Conservation (phyloP, 1,140 invertebrate species). For the Solenopsis fugax region DNA sequence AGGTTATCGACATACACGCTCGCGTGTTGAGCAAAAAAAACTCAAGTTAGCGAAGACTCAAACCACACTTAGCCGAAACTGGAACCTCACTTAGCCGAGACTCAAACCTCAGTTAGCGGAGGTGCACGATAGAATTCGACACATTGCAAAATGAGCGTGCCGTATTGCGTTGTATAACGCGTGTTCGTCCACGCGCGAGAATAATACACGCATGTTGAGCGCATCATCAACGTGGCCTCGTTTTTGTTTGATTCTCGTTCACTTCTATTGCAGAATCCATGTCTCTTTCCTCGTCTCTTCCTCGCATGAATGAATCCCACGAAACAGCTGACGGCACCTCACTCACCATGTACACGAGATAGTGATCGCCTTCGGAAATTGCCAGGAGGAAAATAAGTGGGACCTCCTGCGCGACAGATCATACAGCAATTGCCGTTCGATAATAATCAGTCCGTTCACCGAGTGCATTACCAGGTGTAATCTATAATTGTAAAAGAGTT, state of each 20-base stretch:
- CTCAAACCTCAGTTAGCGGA: too few species aligned
- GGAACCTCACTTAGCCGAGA: too few species aligned
- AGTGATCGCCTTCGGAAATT: background rate
- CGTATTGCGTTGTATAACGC: too few species aligned
- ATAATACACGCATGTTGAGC: background rate
- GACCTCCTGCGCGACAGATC: background rate
- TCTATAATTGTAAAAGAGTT: background rate
- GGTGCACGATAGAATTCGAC: background rate
- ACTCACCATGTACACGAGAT: background rate
- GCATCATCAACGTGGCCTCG: background rate
- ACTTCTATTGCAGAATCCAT: background rate
- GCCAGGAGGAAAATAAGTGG: background rate
- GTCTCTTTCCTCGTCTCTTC: background rate
- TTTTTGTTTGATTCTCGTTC: background rate
- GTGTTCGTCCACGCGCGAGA: too few species aligned
- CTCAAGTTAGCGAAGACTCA: too few species aligned
- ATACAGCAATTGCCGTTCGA: background rate
- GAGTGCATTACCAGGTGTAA: background rate
- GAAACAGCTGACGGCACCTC: slow-evolving; percentile 18
- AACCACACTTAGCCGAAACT: too few species aligned
- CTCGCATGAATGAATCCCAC: background rate
- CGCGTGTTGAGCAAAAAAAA: too few species aligned
- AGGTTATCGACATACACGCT: too few species aligned
- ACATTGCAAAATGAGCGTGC: background rate
- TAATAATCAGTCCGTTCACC: background rate